Conservation (phyloP, 2,888 invertebrate species). For the Spatulosminthurus flaviceps region DNA sequence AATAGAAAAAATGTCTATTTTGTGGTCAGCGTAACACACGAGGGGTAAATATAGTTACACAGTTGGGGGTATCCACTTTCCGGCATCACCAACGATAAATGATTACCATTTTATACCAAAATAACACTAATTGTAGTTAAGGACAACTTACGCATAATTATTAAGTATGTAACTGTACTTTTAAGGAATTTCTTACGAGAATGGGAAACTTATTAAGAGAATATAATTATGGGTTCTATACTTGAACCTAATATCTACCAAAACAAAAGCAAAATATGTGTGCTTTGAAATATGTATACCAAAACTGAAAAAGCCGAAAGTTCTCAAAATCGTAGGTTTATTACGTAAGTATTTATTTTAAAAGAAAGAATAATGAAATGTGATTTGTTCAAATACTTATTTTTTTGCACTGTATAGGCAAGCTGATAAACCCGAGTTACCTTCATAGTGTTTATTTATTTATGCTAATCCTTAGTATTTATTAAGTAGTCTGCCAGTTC, state of each 20-base stretch:
- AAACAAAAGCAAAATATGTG: not conserved
- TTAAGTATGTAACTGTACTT: too few species aligned
- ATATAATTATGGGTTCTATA: too few species aligned
- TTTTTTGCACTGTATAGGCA: not conserved
- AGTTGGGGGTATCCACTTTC: not conserved
- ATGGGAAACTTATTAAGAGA: too few species aligned
- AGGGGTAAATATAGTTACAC: slow-evolving; percentile 42
- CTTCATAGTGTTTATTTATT: slow-evolving; percentile 7
- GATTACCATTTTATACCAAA: slow-evolving; percentile 29
- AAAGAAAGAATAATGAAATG: not conserved
- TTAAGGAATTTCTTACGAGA: too few species aligned
- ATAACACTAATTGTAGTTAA: not conserved
- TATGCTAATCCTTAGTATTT: slow-evolving; percentile 7
- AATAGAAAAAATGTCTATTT: slow-evolving; percentile 5
- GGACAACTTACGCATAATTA: too few species aligned
- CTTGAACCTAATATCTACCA: not conserved
- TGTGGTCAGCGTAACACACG: slow-evolving; percentile 38
- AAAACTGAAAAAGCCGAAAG: not conserved
- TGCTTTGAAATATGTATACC: not conserved
- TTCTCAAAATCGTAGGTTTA: not conserved
- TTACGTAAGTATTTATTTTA: not conserved
- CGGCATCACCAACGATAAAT: slow-evolving; percentile 1
- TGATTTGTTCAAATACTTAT: slow-evolving; percentile 18
- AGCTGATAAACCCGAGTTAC: slow-evolving; percentile 18
- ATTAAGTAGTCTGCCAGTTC: not conserved